These are phyloP conservation scores for Clavelina lepadiformis DNA, from an alignment of 23 tunicate genomes.

Conservation along the genomic window DNA sequence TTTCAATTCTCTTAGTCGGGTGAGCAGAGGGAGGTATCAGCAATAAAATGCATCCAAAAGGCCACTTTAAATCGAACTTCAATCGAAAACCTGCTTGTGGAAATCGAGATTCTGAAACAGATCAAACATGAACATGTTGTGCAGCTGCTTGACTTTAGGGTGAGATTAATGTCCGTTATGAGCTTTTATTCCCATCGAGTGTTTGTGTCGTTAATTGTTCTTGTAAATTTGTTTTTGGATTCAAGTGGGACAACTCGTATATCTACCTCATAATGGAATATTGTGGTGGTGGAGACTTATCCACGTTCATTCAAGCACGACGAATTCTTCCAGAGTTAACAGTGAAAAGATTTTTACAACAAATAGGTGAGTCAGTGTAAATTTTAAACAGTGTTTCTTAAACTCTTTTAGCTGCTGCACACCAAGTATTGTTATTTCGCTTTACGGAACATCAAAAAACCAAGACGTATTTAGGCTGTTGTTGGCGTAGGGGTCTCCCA, in stretches of 20 bases:
- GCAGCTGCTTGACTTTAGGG: conserved; percentile 77
- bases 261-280: conserved; percentile 88
- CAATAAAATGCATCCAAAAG: conserved; percentile 78
- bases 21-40: conserved; percentile 50
- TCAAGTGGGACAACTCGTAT: conserved; percentile 72
- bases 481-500: neutral
- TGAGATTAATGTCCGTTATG: conserved; percentile 1
- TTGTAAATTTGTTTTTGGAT: conserved; percentile 3
- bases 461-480: neutral
- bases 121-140: conserved; percentile 88
- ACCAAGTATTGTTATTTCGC: neutral
- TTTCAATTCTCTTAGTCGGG: neutral
- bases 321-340: conserved; percentile 44
- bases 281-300: conserved; percentile 92
- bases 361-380: conserved; percentile 42
- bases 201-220: neutral
- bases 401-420: neutral
- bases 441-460: neutral
- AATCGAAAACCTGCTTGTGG: conserved; percentile 71
- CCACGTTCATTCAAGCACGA: conserved; percentile 44
- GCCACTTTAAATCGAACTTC: conserved; percentile 58
- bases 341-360: conserved; percentile 83
- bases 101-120: conserved; percentile 85
- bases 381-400: neutral
- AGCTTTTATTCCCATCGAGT: too few species aligned